Percentiles rank a stretch among this genome's conserved stretches.
These are phyloP conservation scores for Athetis lepigone DNA, from an alignment of 2,888 invertebrate genomes.

Conservation along the genomic window DNA sequence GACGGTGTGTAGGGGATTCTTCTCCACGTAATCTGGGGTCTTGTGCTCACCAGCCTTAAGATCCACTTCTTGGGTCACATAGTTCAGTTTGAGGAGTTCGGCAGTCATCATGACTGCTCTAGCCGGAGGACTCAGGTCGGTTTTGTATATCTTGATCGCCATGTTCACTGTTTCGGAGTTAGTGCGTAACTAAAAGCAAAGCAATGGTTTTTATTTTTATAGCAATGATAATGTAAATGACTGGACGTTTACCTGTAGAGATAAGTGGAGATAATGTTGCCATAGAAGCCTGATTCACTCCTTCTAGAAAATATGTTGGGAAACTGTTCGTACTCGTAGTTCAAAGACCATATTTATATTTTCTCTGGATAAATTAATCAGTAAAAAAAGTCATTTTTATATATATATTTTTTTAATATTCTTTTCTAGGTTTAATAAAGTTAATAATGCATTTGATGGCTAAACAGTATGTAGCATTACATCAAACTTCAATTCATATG, in stretches of 20 bases:
- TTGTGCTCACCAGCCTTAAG: conserved; percentile 59
- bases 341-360: neutral
- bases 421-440: no score
- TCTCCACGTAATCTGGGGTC: conserved; percentile 69
- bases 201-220: conserved; percentile 1
- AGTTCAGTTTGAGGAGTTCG: conserved; percentile 67
- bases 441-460: no score
- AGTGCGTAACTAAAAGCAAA: neutral
- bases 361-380: no score
- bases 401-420: no score
- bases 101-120: conserved; percentile 69
- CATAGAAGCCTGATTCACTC: neutral
- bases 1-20: conserved; percentile 72
- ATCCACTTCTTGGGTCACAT: conserved; percentile 65
- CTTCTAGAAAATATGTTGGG: neutral
- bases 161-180: conserved; percentile 52
- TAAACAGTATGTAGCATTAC: no score
- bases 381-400: no score
- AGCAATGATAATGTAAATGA: conserved; percentile 6
- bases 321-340: no score
- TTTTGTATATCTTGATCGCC: conserved; percentile 68
- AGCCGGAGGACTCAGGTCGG: conserved; percentile 68
- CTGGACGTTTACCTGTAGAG: conserved; percentile 6
- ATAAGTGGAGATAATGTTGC: conserved; percentile 8
- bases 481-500: no score